These are phyloP conservation scores for Odontomachus brunneus DNA, from an alignment of 1,140 invertebrate genomes.

Conservation along the genomic window DNA sequence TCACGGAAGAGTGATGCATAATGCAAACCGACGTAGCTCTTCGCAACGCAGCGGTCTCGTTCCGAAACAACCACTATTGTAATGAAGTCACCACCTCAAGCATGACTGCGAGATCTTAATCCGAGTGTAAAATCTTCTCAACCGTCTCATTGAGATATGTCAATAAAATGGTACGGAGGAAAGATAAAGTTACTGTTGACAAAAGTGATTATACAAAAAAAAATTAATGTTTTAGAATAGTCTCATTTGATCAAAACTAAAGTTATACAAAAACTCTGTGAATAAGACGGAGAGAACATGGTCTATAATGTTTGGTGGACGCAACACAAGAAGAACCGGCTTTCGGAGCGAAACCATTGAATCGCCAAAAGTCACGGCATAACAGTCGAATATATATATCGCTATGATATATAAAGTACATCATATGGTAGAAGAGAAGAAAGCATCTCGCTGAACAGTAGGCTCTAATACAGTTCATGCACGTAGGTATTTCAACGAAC, in stretches of 20 bases:
- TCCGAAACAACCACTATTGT: not conserved
- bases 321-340: not conserved
- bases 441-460: conserved; percentile 27
- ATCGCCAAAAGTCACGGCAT: not conserved
- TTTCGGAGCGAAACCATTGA: not conserved
- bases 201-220: no score
- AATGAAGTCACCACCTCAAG: not conserved
- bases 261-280: no score
- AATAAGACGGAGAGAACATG: no score
- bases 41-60: not conserved
- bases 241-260: no score
- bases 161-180: no score
- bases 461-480: conserved; percentile 31
- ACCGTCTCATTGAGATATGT: no score
- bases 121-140: no score
- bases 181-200: no score
- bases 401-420: conserved; percentile 33
- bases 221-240: no score
- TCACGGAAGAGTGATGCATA: conserved; percentile 65
- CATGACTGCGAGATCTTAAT: no score
- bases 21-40: conserved; percentile 33
- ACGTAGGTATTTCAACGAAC: conserved; percentile 3
- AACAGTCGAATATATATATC: conserved; percentile 28
- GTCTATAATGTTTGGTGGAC: no score
- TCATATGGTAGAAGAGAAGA: conserved; percentile 26